phyloP scores from a whole-genome alignment of 1,140 invertebrate genomes.

The Triops longicaudatus region DNA sequence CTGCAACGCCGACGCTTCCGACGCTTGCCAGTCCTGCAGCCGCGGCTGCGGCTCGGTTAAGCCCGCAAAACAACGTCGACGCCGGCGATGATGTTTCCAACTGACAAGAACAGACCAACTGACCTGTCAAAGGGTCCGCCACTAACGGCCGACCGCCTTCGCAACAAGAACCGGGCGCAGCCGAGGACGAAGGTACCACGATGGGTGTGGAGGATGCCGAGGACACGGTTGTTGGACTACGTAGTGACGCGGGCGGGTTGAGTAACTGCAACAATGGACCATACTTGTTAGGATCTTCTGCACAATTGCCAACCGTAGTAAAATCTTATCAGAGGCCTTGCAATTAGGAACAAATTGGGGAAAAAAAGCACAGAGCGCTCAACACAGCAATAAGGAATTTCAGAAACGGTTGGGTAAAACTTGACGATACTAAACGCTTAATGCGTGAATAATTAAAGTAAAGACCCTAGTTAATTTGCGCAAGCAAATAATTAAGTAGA shows the following conservation, averaged over 20 bases:
- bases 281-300: not conserved
- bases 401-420: too few relatives aligned
- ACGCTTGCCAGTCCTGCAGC: conserved; percentile 46
- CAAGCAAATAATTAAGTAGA: too few relatives aligned
- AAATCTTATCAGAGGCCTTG: too few relatives aligned
- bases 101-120: conserved; percentile 87
- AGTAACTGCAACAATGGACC: not conserved
- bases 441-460: too few relatives aligned
- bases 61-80: conserved; percentile 23
- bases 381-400: too few relatives aligned
- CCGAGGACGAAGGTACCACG: conserved; percentile 5
- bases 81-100: conserved; percentile 43
- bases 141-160: conserved; percentile 84
- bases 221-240: conserved; percentile 1
- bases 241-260: not conserved
- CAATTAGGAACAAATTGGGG: too few relatives aligned
- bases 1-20: conserved; percentile 23
- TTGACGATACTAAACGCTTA: too few relatives aligned
- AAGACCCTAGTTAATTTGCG: too few relatives aligned
- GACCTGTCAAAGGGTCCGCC: conserved; percentile 83
- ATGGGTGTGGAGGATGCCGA: conserved; percentile 1
- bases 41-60: conserved; percentile 57
- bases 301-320: not conserved
- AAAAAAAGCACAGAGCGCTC: too few relatives aligned
- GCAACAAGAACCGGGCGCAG: conserved; percentile 55